These are phyloP conservation scores for Eubucco bourcierii DNA, from an alignment of 2,113 vertebrate species.

Conservation along the genomic window DNA sequence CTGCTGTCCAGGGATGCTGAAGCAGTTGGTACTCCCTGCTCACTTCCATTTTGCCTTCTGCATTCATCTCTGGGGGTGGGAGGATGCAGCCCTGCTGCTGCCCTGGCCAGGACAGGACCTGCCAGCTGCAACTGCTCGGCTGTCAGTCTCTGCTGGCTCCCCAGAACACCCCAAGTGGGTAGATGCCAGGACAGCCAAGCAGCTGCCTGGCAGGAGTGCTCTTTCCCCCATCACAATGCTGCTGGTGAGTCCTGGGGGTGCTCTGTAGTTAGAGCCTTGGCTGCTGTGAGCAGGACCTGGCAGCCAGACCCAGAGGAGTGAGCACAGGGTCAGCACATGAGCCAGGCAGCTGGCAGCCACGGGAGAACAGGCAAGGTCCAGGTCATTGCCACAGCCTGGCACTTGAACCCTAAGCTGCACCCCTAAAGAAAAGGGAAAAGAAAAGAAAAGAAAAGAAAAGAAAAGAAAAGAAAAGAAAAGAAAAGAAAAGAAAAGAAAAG, in stretches of 20 bases:
- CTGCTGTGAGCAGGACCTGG: accelerated
- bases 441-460: no score
- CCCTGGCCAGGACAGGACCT: background rate
- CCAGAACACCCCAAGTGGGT: accelerated
- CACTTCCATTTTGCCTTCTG: background rate
- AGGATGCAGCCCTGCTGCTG: background rate
- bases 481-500: no score
- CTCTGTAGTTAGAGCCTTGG: background rate
- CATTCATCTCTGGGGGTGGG: accelerated
- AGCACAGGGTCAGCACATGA: background rate
- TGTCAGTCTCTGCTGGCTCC: background rate
- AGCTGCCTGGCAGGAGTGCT: background rate
- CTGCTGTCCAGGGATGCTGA: background rate
- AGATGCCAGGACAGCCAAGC: background rate
- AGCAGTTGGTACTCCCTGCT: background rate
- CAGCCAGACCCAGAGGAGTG: background rate
- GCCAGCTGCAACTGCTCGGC: background rate
- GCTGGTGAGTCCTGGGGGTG: background rate
- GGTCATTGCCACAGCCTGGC: background rate
- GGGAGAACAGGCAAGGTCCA: background rate
- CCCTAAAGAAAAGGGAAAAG: no score
- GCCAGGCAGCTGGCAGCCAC: background rate
- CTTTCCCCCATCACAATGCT: accelerated
- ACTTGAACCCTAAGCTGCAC: background rate
- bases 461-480: no score